A percentile compares a stretch with the other conserved stretches of the same genome.
Evolutionary conservation across 2,797 vertebrate species (phyloP).

Genomic region (Phoxinus dragarum): DNA sequence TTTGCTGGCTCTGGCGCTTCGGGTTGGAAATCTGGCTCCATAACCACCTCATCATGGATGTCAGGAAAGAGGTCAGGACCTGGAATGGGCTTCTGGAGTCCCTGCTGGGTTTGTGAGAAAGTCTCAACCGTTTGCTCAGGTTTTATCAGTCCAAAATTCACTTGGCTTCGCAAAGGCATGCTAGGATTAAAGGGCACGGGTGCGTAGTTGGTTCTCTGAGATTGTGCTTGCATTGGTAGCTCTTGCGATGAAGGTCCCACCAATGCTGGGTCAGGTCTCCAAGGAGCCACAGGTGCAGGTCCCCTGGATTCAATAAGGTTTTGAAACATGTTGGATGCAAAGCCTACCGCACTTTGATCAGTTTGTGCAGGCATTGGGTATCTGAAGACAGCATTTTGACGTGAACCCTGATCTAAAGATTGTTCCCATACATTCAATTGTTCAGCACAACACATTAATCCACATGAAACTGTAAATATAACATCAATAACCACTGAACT

Average conservation of each 20-base stretch:
- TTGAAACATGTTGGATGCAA: neutral
- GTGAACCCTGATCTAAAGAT: neutral
- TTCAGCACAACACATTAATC: neutral
- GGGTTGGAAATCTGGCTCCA: neutral
- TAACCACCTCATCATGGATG: neutral
- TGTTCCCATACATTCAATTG: neutral
- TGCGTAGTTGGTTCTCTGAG: neutral
- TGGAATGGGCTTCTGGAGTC: neutral
- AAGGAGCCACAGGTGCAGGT: neutral
- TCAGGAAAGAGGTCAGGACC: neutral
- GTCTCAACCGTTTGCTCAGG: neutral
- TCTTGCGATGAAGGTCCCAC: neutral
- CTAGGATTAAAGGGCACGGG: neutral
- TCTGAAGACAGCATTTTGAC: neutral
- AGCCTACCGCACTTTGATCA: neutral
- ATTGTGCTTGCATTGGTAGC: neutral
- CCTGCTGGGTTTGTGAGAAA: neutral
- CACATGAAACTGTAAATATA: neutral
- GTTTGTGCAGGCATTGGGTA: neutral
- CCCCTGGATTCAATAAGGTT: neutral
- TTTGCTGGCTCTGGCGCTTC: slow-evolving; percentile 48
- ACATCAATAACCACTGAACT: neutral
- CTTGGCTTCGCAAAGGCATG: slow-evolving; percentile 11
- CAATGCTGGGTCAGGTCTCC: neutral
- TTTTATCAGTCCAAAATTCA: neutral